Base-by-base conservation (phyloP, 2,888 invertebrate species). In the Melieria omissa region DNA sequence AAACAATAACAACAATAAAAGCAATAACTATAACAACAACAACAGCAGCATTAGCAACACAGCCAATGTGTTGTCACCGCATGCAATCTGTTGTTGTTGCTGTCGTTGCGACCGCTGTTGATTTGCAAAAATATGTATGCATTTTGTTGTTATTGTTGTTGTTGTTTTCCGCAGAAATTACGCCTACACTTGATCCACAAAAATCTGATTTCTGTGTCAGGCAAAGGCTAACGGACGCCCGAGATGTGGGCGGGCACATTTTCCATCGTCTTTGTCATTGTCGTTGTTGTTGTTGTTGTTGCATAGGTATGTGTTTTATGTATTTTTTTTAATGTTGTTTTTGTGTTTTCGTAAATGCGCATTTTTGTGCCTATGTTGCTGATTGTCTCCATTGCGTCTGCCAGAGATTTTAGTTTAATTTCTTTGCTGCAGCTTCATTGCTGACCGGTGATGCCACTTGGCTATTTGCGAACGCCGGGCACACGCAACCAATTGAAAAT, bases 141-240 rank as follows among this genome's bases (percentile, higher is more conserved):
- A n/a, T 62, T 42, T 61, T 16, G 44, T 14, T 41, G 60, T 61
- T 10, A 42, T 29, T 60, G 42, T 8, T 8, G 44, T 16, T 41
- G 7, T 47, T 60, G 42, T 41, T 67, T 58, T 47, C 42, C 49
- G 9, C 49, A 55, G 29, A 62, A 73, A 75, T 77, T 76, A 76
- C 76, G 77, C 77, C 77, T 73, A 76, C 76, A 75, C 76, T 75
- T 77, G 77, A 75, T 75, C 75, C 72, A 73, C 29, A 75, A 77
- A 69, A 55, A 42, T 49, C 52, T 9, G 61, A 67, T 61, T 60
- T 42, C 49, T 49, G 61, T 60, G 60, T 67, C 49, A 52, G 67
- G 60, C 67, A 60, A 67, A 60, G 44, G 60, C 60, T 67, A 61
- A 49, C 60, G 52, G 29, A 29, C 29, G 29, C 29, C 29, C 29